Evolutionary conservation across 2,888 invertebrate genomes (phyloP).

Genomic region (Euphydryas editha): DNA sequence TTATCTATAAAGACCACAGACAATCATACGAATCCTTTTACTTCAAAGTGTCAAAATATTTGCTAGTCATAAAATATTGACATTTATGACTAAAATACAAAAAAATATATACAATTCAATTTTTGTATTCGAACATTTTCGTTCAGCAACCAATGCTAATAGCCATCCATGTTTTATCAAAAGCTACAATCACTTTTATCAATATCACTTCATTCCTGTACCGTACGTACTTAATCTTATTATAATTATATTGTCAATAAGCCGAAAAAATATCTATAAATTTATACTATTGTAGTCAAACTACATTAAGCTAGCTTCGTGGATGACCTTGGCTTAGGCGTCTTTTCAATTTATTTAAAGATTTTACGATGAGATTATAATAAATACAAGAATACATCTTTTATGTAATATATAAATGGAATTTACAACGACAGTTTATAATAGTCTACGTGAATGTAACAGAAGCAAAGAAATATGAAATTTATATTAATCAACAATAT

Average conservation of each 20-base stretch:
- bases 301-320: slow-evolving; percentile 58
- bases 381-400: slow-evolving; percentile 13
- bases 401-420: slow-evolving; percentile 6
- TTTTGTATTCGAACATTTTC: background rate
- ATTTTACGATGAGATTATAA: slow-evolving; percentile 44
- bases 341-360: slow-evolving; percentile 3
- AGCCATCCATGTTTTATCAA: slow-evolving; percentile 43
- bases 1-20: slow-evolving; percentile 12
- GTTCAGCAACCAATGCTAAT: slow-evolving; percentile 10
- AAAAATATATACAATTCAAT: background rate
- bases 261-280: slow-evolving; percentile 44
- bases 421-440: background rate
- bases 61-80: background rate
- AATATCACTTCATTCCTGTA: slow-evolving; percentile 42
- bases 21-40: slow-evolving; percentile 1
- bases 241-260: slow-evolving; percentile 40
- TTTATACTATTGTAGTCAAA: slow-evolving; percentile 58
- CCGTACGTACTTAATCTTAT: slow-evolving; percentile 27
- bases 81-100: background rate
- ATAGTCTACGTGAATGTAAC: background rate
- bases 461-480: background rate
- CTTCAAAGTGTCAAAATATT: background rate
- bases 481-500: background rate
- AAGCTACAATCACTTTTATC: slow-evolving; percentile 45
- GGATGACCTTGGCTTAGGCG: slow-evolving; percentile 14